These are phyloP conservation scores for Alsophila aescularia DNA, from an alignment of 2,888 invertebrate genomes.

Conservation along the genomic window DNA sequence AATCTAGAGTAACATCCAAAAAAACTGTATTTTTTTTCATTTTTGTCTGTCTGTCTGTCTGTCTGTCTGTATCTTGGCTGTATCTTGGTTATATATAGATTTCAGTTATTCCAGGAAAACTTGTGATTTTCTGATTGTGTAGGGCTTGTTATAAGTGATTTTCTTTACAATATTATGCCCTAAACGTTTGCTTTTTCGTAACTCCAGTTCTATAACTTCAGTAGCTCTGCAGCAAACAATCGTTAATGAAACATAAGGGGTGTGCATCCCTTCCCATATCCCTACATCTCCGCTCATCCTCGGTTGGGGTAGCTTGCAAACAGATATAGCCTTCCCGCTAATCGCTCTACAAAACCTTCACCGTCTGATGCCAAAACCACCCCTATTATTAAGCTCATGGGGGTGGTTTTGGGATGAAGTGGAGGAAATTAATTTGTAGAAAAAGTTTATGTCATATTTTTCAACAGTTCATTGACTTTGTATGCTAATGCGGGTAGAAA, in stretches of 20 bases:
- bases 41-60: too few species aligned
- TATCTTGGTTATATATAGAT: too few species aligned
- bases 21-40: too few species aligned
- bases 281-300: constrained; percentile 62
- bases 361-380: not conserved
- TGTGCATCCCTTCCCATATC: constrained; percentile 66
- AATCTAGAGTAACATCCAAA: too few species aligned
- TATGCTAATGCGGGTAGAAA: constrained; percentile 1
- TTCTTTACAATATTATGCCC: too few species aligned
- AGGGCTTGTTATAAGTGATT: too few species aligned
- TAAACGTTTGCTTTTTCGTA: too few species aligned
- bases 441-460: constrained; percentile 15
- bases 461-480: constrained; percentile 6
- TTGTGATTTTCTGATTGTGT: too few species aligned
- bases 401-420: not conserved
- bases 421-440: constrained; percentile 9
- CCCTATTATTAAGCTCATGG: not conserved
- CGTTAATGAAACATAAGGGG: constrained; percentile 84
- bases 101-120: too few species aligned
- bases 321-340: constrained; percentile 49
- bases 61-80: too few species aligned
- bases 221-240: constrained; percentile 55
- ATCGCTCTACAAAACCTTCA: constrained; percentile 7
- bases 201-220: constrained; percentile 43
- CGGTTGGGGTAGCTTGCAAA: constrained; percentile 55